Evolutionary conservation across 2,113 vertebrate genomes (phyloP).

Genomic region (Actinemys pallida): DNA sequence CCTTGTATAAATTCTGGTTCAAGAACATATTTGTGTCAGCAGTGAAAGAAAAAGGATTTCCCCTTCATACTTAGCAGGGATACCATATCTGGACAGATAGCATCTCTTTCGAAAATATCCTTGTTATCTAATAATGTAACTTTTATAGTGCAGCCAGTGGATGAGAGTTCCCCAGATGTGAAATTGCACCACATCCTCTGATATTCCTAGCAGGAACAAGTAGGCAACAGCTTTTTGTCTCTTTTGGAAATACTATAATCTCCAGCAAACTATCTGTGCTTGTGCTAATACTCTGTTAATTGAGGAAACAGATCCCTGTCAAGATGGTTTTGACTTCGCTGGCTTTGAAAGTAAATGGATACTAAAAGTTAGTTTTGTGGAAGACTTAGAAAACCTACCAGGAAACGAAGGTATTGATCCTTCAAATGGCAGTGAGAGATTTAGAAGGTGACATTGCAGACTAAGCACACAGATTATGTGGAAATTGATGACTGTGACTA

Average conservation of each 20-base stretch:
- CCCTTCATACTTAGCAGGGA: accelerated
- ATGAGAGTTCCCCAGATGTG: neutral
- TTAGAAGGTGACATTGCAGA: neutral
- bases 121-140: accelerated
- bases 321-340: neutral
- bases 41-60: neutral
- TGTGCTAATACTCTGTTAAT: neutral
- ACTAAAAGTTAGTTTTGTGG: neutral
- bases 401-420: neutral
- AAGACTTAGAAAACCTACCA: neutral
- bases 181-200: neutral
- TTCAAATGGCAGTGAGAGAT: neutral
- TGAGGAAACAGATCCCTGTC: neutral
- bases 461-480: neutral
- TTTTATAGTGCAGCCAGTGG: accelerated
- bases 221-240: neutral
- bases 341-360: neutral
- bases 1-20: neutral
- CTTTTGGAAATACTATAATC: neutral
- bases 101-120: neutral
- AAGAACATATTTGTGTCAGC: accelerated
- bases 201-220: neutral
- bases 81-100: neutral
- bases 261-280: neutral
- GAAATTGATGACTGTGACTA: neutral